Evolutionary conservation across 2,797 vertebrate species (phyloP).

Genomic region (Centropyge bicolor): DNA sequence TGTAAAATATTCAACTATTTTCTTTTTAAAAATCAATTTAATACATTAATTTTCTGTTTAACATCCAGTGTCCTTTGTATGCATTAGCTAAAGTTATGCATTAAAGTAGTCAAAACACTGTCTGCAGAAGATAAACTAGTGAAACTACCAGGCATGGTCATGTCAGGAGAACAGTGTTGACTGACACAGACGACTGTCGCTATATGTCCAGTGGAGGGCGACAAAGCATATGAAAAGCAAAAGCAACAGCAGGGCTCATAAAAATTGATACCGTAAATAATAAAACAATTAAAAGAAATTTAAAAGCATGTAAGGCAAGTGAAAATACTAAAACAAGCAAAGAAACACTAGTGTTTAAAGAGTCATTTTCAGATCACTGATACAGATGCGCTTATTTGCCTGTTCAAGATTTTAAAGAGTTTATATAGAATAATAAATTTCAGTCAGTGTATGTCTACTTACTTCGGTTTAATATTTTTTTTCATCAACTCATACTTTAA

Average conservation of each 20-base stretch:
- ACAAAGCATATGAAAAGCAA: constrained; percentile 27
- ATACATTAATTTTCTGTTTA: background rate
- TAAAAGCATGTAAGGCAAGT: background rate
- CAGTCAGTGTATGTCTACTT: background rate
- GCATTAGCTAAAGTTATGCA: background rate
- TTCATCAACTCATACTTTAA: background rate
- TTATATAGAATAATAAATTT: background rate
- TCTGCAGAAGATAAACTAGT: constrained; percentile 6
- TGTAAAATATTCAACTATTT: background rate
- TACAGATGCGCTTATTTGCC: background rate
- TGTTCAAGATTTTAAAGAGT: background rate
- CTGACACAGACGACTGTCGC: background rate
- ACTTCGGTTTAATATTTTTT: background rate
- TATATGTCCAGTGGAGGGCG: constrained; percentile 40
- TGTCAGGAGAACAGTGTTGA: background rate
- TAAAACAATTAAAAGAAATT: background rate
- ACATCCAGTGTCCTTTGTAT: background rate
- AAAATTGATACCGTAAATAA: background rate
- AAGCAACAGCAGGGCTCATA: background rate
- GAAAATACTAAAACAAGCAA: background rate
- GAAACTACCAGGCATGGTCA: constrained; percentile 15
- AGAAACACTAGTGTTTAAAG: background rate
- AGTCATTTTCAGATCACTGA: background rate
- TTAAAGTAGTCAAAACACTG: constrained; percentile 8
- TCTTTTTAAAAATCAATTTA: background rate